phyloP scores from a whole-genome alignment of 2,888 invertebrate species.

The Dasysyrphus tricinctus region DNA sequence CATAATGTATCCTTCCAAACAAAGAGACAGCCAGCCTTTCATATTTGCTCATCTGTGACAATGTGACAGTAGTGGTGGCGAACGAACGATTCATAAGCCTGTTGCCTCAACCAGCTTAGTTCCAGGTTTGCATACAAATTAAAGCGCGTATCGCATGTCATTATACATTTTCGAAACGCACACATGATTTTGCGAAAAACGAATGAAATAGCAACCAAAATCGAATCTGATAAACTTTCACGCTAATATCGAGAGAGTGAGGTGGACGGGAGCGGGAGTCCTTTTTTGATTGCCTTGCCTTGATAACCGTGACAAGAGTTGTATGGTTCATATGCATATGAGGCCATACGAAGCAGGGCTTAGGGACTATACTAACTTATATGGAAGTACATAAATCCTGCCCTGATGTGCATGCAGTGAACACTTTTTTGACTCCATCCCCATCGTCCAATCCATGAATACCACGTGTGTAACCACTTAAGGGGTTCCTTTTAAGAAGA shows the following conservation, averaged over 20 bases:
- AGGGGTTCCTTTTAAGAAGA: conserved; percentile 10
- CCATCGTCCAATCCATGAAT: conserved; percentile 14
- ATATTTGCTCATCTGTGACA: conserved; percentile 74
- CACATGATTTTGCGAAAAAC: conserved; percentile 51
- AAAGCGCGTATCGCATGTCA: conserved; percentile 69
- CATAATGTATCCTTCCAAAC: conserved; percentile 4
- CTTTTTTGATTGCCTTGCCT: conserved; percentile 53
- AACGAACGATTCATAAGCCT: conserved; percentile 54
- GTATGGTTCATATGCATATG: conserved; percentile 61
- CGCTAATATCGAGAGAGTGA: conserved; percentile 32
- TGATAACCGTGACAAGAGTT: conserved; percentile 54
- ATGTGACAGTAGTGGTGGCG: conserved; percentile 30
- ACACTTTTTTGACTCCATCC: conserved; percentile 21
- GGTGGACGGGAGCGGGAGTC: neutral
- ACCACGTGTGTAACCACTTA: conserved; percentile 40
- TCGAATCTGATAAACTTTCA: conserved; percentile 62
- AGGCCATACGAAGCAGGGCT: conserved; percentile 32
- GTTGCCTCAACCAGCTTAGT: conserved; percentile 55
- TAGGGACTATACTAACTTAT: conserved; percentile 37
- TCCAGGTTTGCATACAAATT: conserved; percentile 71
- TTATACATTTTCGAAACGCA: conserved; percentile 50
- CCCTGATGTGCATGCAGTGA: conserved; percentile 61
- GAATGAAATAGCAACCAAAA: conserved; percentile 22
- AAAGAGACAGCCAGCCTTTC: conserved; percentile 32
- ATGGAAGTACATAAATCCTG: conserved; percentile 60